Evolutionary conservation across 2,797 vertebrate species (phyloP), one percentile per base, ranked within the genome.

Genomic region (Spinibarbus caldwelli): DNA sequence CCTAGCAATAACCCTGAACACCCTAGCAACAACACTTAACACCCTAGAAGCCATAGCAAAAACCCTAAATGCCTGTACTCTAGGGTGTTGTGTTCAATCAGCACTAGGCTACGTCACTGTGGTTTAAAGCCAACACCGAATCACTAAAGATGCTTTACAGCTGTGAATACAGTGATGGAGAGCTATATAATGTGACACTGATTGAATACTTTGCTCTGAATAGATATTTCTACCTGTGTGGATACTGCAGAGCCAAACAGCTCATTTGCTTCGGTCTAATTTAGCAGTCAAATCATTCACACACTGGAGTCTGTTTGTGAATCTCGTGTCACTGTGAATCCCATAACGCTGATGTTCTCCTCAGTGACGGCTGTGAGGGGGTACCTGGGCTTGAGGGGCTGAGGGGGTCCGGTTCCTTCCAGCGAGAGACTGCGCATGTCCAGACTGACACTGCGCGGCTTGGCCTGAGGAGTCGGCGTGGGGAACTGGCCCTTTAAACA

Each of bases 401-500:
- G 90, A 14, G 89, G 89, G 15, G 87, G 59, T 26, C 88, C 59
- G 0, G 82, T 11, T 47, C 88, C 54, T 0, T 96, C 96, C 90
- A 98, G 79, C 0, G 96, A 96, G 36, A 98, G 94, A 6, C 83
- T 88, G 14, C 83, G 91, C 84, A 98, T 70, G 43, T 95, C 95
- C 15, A 94, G 45, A 80, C 91, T 95, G 86, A 97, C 45, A 0
- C 91, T 93, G 43, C 95, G 94, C 0, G 96, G 96, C 45, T 95
- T 96, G n/a, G 95, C 94, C 68, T 94, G 89, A 1, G 97, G 97
- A 2, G 62, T 68, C 0, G 93, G 91, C 78, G 78, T 85, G 0
- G 89, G 86, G 68, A 96, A 92, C 1, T 90, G 87, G 2, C 95
- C 96, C 84, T 97, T 98, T 89, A 92, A 95, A 92, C 95, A 97